These are phyloP conservation scores for Druon quercuslanigerum DNA, from an alignment of 1,140 invertebrate genomes.

Conservation along the genomic window DNA sequence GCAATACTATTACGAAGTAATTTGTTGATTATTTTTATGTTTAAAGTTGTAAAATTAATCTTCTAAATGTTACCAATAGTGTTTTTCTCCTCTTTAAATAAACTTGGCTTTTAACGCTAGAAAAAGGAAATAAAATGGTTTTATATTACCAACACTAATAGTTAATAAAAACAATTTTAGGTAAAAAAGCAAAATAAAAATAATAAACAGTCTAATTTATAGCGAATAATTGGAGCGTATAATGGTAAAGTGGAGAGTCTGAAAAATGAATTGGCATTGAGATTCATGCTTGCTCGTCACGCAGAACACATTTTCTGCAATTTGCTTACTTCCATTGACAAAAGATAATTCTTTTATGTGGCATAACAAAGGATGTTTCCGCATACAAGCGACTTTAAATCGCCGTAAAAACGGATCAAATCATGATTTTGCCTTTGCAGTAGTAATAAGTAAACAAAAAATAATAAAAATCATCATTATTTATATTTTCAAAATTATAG, in stretches of 20 bases:
- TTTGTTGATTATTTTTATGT: no score
- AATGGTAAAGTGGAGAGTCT: no score
- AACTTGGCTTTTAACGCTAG: no score
- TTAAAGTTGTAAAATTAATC: no score
- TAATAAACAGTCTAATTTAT: not conserved
- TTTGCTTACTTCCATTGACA: constrained; percentile 45
- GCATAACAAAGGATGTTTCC: constrained; percentile 41
- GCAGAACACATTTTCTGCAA: constrained; percentile 52
- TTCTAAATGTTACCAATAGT: no score
- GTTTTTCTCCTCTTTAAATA: no score
- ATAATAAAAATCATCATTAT: no score
- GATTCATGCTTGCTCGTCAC: constrained; percentile 30
- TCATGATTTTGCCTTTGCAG: not conserved
- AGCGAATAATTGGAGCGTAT: not conserved
- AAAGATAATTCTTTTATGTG: constrained; percentile 46
- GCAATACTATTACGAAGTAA: no score
- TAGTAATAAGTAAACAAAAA: no score
- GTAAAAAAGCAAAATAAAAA: not conserved
- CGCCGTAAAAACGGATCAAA: constrained; percentile 42
- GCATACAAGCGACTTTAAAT: constrained; percentile 45
- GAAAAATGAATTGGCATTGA: not conserved
- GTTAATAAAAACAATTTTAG: not conserved
- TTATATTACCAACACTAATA: no score
- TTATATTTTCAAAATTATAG: no score
- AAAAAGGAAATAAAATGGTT: no score